Evolutionary conservation across 2,797 vertebrate species (phyloP).

Genomic region (Antennarius maculatus): DNA sequence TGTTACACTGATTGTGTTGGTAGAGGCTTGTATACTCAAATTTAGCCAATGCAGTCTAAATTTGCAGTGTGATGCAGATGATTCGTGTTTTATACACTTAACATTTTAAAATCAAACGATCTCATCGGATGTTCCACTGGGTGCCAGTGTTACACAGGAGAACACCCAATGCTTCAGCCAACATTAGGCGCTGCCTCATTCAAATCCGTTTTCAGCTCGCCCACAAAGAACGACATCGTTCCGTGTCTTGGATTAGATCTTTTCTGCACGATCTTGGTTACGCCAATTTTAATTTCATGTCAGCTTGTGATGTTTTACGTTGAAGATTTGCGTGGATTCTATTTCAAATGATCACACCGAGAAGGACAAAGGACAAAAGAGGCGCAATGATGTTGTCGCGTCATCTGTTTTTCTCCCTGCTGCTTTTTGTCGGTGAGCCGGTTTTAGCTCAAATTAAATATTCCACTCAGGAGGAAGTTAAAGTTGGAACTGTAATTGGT

Average conservation of each 20-base stretch:
- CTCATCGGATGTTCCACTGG: constrained; percentile 36
- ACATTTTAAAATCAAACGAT: not conserved
- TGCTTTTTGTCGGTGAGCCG: constrained; percentile 25
- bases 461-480: constrained; percentile 73
- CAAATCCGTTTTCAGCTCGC: not conserved
- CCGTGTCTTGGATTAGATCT: not conserved
- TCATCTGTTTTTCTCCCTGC: constrained; percentile 35
- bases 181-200: constrained; percentile 34
- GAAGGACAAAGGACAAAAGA: constrained; percentile 28
- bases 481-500: constrained; percentile 75
- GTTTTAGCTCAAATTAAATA: constrained; percentile 75
- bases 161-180: not conserved
- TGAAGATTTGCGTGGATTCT: not conserved
- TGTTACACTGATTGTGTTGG: no score
- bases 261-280: not conserved
- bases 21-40: no score
- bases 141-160: constrained; percentile 66
- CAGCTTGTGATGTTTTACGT: fast-evolving
- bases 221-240: constrained; percentile 7
- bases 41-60: not conserved
- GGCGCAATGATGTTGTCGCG: constrained; percentile 30
- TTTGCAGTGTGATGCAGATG: fast-evolving
- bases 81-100: not conserved
- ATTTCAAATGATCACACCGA: not conserved
- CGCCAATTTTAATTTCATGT: not conserved